Evolutionary conservation across 2,113 vertebrate genomes (phyloP).

Genomic region (Thunnus thynnus): DNA sequence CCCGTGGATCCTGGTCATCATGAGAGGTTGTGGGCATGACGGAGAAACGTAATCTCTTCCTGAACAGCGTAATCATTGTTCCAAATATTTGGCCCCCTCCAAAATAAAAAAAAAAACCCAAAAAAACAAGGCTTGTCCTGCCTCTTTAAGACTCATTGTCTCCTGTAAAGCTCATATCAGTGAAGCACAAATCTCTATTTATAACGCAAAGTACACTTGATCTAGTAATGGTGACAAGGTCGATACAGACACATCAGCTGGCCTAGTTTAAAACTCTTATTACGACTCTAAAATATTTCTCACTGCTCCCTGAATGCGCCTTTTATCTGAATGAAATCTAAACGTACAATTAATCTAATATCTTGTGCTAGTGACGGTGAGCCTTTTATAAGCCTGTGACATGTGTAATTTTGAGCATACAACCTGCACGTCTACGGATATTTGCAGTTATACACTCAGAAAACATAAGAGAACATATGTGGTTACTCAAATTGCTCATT

Average conservation of each 20-base stretch:
- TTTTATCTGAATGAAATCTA: not conserved
- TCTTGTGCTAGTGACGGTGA: no score
- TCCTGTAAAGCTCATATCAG: slow-evolving; percentile 18
- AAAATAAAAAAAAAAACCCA: no score
- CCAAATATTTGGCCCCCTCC: slow-evolving; percentile 23
- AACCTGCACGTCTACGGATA: no score
- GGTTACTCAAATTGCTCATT: no score
- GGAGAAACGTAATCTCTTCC: slow-evolving; percentile 52
- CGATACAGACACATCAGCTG: not conserved
- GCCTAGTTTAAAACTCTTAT: no score
- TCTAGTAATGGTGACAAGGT: not conserved
- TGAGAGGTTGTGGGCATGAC: not conserved
- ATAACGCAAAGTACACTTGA: not conserved
- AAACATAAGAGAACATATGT: no score
- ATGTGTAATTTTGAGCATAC: no score
- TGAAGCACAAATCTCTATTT: not conserved
- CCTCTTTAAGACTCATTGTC: slow-evolving; percentile 20
- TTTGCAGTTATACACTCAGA: no score
- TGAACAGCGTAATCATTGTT: slow-evolving; percentile 29
- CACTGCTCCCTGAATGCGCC: no score
- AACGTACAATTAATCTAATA: not conserved
- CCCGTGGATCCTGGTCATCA: slow-evolving; percentile 6
- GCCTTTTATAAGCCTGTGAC: no score
- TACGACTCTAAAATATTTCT: not conserved
- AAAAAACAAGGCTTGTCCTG: not conserved